Conservation (phyloP, 2,113 vertebrate species). For the Pyxicephalus adspersus region DNA sequence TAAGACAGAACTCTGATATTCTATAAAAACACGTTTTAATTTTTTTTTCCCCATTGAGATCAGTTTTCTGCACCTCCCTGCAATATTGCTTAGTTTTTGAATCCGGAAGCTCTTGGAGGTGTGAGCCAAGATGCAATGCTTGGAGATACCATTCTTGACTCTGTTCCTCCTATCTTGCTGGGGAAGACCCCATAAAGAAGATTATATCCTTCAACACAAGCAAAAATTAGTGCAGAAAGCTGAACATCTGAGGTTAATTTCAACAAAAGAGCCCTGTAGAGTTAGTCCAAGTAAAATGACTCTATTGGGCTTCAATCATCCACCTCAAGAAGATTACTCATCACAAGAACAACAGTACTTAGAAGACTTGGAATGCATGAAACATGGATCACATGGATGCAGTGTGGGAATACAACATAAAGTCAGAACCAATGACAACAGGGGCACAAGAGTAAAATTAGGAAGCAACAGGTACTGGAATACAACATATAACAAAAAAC, state of each 20-base stretch:
- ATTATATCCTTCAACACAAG: constrained; percentile 17
- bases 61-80: background rate
- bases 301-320: constrained; percentile 69
- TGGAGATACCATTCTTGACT: constrained; percentile 29
- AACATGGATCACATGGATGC: constrained; percentile 34
- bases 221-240: constrained; percentile 69
- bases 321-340: constrained; percentile 73
- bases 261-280: constrained; percentile 77
- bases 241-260: constrained; percentile 62
- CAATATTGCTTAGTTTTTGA: background rate
- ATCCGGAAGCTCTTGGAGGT: background rate
- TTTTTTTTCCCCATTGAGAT: too few relatives aligned
- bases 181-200: constrained; percentile 30
- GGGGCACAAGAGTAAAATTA: constrained; percentile 47
- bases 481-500: background rate
- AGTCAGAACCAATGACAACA: background rate
- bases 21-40: background rate
- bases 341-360: constrained; percentile 57
- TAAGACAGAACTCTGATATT: background rate
- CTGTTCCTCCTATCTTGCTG: constrained; percentile 37
- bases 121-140: constrained; percentile 40
- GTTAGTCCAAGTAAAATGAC: constrained; percentile 66
- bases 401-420: background rate
- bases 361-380: background rate
- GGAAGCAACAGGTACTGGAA: background rate